Conservation (phyloP, 1,140 invertebrate species). For the Steinernema feltiae region DNA sequence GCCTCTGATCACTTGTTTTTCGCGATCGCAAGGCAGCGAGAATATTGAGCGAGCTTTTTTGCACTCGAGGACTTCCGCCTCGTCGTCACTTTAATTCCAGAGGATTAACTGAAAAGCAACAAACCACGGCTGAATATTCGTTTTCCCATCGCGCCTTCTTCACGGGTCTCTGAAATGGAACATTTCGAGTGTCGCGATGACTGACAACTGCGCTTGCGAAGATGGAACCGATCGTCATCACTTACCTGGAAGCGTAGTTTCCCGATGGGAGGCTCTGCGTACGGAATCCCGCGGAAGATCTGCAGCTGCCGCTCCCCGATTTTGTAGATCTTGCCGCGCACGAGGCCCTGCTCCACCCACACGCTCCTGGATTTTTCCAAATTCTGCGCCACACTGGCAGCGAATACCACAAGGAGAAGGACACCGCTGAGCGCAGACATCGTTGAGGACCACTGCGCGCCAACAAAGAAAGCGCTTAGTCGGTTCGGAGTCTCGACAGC, state of each 20-base stretch:
- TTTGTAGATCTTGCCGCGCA: constrained; percentile 56
- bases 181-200: background rate
- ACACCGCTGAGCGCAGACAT: background rate
- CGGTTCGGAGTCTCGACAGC: background rate
- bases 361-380: constrained; percentile 54
- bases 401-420: background rate
- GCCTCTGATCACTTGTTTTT: background rate
- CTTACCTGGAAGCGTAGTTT: constrained; percentile 36
- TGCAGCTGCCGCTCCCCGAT: constrained; percentile 50
- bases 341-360: constrained; percentile 56
- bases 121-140: constrained; percentile 46
- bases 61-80: too few species aligned
- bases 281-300: constrained; percentile 54
- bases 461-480: background rate
- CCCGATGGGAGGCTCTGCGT: constrained; percentile 51
- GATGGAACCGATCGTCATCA: background rate
- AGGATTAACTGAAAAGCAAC: background rate
- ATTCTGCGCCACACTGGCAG: constrained; percentile 26
- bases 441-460: background rate
- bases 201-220: background rate
- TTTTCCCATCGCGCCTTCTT: constrained; percentile 53
- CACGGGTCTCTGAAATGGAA: constrained; percentile 48
- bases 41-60: too few species aligned
- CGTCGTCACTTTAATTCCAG: too few species aligned
- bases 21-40: too few species aligned